Evolutionary conservation across 2,888 invertebrate species (phyloP).

Genomic region (Monoplex corrugatus): DNA sequence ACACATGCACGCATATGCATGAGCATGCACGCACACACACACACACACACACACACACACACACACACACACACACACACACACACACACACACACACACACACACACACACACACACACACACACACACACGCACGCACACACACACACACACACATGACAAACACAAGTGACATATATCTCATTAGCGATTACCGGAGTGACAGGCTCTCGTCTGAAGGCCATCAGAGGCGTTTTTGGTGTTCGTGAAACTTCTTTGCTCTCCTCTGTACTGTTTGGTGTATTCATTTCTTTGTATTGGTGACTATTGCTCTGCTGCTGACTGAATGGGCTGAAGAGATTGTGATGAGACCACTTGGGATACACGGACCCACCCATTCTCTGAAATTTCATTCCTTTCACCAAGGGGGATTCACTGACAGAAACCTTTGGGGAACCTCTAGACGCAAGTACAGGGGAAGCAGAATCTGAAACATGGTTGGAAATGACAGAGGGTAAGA

Average conservation of each 20-base stretch:
- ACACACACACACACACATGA: background rate
- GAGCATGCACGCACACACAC: background rate
- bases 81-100: background rate
- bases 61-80: background rate
- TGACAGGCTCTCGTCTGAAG: conserved; percentile 26
- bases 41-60: background rate
- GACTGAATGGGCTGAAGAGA: background rate
- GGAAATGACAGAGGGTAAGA: too few relatives aligned
- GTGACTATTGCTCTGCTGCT: background rate
- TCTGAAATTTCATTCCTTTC: background rate
- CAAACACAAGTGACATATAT: too few relatives aligned
- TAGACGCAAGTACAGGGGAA: conserved; percentile 1
- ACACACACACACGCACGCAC: background rate
- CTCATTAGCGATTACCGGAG: background rate
- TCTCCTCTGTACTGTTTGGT: background rate
- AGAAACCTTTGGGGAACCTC: background rate
- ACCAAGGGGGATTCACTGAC: conserved; percentile 39
- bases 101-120: background rate
- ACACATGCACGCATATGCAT: background rate
- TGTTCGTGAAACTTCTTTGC: background rate
- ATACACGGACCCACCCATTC: conserved; percentile 25
- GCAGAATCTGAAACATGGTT: conserved; percentile 11
- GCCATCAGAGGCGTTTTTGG: conserved; percentile 11
- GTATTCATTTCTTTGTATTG: background rate
- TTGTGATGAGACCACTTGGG: conserved; percentile 13